Evolutionary conservation across 2,797 vertebrate genomes (phyloP).

Genomic region (Phrynocephalus vlangalii): DNA sequence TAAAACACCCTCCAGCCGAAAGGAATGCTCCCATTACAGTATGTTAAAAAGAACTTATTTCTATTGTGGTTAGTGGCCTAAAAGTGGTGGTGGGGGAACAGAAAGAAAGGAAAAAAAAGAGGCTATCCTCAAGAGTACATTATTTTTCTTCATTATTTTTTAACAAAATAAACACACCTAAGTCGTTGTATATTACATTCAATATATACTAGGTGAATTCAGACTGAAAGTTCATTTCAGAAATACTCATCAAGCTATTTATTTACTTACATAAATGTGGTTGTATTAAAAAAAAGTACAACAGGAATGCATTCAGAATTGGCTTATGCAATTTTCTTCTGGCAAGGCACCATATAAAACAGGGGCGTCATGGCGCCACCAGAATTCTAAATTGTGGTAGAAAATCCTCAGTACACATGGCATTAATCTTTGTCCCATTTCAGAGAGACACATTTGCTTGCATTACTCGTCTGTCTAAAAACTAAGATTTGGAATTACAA

Average conservation of each 20-base stretch:
- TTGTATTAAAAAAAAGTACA: slow-evolving; percentile 79
- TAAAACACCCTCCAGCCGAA: slow-evolving; percentile 83
- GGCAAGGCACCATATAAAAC: slow-evolving; percentile 90
- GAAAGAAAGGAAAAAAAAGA: slow-evolving; percentile 18
- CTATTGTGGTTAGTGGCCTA: slow-evolving; percentile 83
- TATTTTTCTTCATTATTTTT: slow-evolving; percentile 55
- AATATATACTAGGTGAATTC: slow-evolving; percentile 81
- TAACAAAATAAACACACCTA: slow-evolving; percentile 45
- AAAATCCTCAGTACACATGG: slow-evolving; percentile 90
- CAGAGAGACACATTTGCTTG: slow-evolving; percentile 87
- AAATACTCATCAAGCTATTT: slow-evolving; percentile 84
- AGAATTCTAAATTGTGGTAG: slow-evolving; percentile 93
- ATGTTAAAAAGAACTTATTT: slow-evolving; percentile 80
- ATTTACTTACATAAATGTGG: slow-evolving; percentile 82
- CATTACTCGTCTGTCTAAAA: slow-evolving; percentile 86
- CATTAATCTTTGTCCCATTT: slow-evolving; percentile 91
- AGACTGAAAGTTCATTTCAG: slow-evolving; percentile 78
- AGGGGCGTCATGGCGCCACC: slow-evolving; percentile 93
- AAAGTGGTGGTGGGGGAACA: slow-evolving; percentile 56
- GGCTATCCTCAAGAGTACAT: slow-evolving; percentile 75
- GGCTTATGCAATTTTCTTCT: slow-evolving; percentile 91
- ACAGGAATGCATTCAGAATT: slow-evolving; percentile 88
- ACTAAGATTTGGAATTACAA: slow-evolving; percentile 78
- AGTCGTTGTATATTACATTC: slow-evolving; percentile 59
- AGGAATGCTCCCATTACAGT: slow-evolving; percentile 85